phyloP scores from a whole-genome alignment of 2,113 vertebrate species.

The Tetrax tetrax region DNA sequence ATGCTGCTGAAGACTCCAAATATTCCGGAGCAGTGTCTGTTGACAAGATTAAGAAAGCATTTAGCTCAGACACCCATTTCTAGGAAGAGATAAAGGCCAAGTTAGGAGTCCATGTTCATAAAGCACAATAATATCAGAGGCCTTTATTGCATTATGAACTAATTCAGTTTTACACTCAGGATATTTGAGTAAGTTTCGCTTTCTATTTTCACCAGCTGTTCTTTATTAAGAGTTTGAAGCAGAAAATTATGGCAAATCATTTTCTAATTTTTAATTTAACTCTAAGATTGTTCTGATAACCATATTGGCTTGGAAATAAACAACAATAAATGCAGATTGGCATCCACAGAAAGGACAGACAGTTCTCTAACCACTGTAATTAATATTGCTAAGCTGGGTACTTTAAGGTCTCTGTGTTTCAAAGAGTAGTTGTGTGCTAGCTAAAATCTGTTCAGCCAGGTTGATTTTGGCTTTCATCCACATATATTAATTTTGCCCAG shows the following conservation, averaged over 20 bases:
- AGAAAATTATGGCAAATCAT: constrained; percentile 28
- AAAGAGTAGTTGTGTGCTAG: constrained; percentile 21
- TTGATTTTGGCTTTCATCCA: constrained; percentile 55
- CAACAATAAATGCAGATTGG: constrained; percentile 34
- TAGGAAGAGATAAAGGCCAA: not conserved
- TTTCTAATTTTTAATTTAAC: constrained; percentile 58
- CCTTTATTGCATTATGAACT: constrained; percentile 4
- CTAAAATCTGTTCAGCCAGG: constrained; percentile 49
- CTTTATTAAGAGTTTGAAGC: constrained; percentile 38
- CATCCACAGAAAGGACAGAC: constrained; percentile 22
- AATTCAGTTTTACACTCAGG: constrained; percentile 31
- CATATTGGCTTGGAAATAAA: constrained; percentile 46
- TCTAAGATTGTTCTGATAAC: constrained; percentile 38
- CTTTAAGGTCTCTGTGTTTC: constrained; percentile 22
- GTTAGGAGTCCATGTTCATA: not conserved
- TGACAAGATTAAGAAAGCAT: not conserved
- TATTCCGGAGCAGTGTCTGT: not conserved
- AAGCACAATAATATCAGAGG: not conserved
- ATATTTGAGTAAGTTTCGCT: constrained; percentile 5
- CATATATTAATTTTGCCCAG: constrained; percentile 58
- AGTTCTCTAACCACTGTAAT: constrained; percentile 31
- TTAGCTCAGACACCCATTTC: not conserved
- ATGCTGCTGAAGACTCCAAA: not conserved
- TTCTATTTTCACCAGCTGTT: constrained; percentile 38
- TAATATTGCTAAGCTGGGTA: constrained; percentile 22